These are phyloP conservation scores for Phortica okadai DNA, from an alignment of 2,888 invertebrate genomes.

Conservation along the genomic window DNA sequence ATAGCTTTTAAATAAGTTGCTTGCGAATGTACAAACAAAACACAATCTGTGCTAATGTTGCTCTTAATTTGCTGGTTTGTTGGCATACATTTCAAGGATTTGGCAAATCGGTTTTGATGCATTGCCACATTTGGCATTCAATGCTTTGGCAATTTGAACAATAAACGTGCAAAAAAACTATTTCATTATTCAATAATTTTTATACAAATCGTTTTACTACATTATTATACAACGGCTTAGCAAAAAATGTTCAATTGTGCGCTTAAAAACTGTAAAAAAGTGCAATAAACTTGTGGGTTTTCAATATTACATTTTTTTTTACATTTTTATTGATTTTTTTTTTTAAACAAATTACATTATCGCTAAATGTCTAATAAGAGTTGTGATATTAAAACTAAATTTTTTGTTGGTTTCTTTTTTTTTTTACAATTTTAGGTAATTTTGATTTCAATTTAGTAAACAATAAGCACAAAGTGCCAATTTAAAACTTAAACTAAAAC, in stretches of 20 bases:
- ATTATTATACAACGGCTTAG: background rate
- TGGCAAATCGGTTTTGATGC: slow-evolving; percentile 14
- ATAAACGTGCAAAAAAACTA: slow-evolving; percentile 5
- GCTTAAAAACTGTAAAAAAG: slow-evolving; percentile 47
- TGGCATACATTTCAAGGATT: slow-evolving; percentile 3
- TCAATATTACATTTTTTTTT: slow-evolving; percentile 30
- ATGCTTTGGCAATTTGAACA: slow-evolving; percentile 27
- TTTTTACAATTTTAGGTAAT: background rate
- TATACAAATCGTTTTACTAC: slow-evolving; percentile 7
- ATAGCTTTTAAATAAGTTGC: too few relatives aligned
- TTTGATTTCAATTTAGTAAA: background rate
- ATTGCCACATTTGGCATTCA: slow-evolving; percentile 21
- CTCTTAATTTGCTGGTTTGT: background rate
- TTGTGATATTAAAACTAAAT: slow-evolving; percentile 1
- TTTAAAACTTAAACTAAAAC: background rate
- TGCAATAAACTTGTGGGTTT: slow-evolving; percentile 52
- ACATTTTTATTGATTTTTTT: slow-evolving; percentile 7
- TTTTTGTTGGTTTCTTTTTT: background rate
- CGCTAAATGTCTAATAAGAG: slow-evolving; percentile 6
- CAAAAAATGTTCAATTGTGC: background rate
- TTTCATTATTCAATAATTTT: background rate
- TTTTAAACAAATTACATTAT: slow-evolving; percentile 13
- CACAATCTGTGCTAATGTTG: too few relatives aligned
- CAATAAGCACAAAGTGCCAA: background rate
- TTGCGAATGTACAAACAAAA: too few relatives aligned